phyloP scores from a whole-genome alignment of 2,888 invertebrate species.

The Rhopalosiphum nymphaeae region DNA sequence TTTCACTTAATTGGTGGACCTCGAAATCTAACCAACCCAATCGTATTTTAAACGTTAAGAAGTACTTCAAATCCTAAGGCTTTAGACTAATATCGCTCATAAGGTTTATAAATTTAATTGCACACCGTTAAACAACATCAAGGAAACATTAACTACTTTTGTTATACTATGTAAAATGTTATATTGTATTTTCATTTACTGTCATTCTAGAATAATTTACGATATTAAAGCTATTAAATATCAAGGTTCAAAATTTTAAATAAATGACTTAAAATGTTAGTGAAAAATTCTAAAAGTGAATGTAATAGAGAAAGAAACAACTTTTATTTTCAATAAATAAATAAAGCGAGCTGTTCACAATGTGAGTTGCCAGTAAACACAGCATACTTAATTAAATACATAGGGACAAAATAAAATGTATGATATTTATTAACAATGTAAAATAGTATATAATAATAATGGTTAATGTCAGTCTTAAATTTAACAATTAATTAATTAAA shows the following conservation, averaged over 20 bases:
- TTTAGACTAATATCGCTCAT: neutral
- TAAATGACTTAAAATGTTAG: neutral
- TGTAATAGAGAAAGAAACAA: neutral
- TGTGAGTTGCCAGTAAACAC: no score
- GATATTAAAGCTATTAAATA: neutral
- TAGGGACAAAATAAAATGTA: no score
- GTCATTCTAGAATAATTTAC: neutral
- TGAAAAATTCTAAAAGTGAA: neutral
- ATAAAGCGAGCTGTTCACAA: no score
- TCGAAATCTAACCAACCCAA: neutral
- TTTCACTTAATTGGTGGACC: slow-evolving; percentile 44
- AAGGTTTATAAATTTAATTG: slow-evolving; percentile 14
- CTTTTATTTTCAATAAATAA: no score
- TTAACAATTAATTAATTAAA: no score
- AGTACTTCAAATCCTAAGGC: slow-evolving; percentile 4
- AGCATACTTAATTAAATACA: no score
- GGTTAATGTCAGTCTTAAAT: no score
- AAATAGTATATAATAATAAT: no score
- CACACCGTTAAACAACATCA: slow-evolving; percentile 15
- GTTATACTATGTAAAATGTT: neutral
- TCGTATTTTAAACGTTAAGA: slow-evolving; percentile 33
- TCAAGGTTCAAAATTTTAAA: neutral
- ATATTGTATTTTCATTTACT: neutral
- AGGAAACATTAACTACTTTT: slow-evolving; percentile 31
- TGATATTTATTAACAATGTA: no score